Evolutionary conservation across 2,797 vertebrate genomes (phyloP), one percentile per base, ranked within the genome.

Genomic region (Natrix natrix): DNA sequence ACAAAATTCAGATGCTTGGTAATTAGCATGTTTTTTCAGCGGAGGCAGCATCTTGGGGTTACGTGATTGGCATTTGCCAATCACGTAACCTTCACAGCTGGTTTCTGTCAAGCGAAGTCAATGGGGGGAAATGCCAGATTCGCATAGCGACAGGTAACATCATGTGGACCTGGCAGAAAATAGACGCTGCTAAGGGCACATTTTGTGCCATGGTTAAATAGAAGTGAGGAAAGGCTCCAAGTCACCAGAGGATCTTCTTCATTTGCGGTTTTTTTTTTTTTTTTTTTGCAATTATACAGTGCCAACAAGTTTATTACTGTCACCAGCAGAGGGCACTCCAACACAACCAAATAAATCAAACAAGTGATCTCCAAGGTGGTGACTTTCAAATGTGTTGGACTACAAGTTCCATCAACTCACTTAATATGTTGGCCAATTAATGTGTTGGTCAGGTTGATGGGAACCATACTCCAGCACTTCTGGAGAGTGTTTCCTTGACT

Each of bases 311-410:
- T 60, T 89, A 57, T 66, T 32, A 89, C 63, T 93, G 10, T 48
- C 3, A 26, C 87, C 93, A 93, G 87, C 24, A 93, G 93, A 93
- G 90, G 93, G 87, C 87, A 43, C 69, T n/a, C 87, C 43, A 55
- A 93, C 57, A 88, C 56, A 91, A 69, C 66, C 59, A 91, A 93
- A 89, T 22, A 20, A 87, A 48, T 14, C 26, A 88, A 74, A 32
- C 20, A 20, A 11, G 54, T 17, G 12, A 6, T 14, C 32, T 16
- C 6, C n/a, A 87, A n/a, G 26, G 17, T 14, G 56, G 54, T 3
- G 74, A 54, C 28, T 1, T 22, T 26, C 37, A 83, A 24, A 11
- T 43, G 74, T 22, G 74, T 43, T 83, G 43, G 43, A 86, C 56
- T 13, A 55, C 28, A 43, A 89, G 22, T 32, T 56, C 52, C 66